Conservation (phyloP, 2,888 invertebrate genomes). For the Drosophila phalerata region DNA sequence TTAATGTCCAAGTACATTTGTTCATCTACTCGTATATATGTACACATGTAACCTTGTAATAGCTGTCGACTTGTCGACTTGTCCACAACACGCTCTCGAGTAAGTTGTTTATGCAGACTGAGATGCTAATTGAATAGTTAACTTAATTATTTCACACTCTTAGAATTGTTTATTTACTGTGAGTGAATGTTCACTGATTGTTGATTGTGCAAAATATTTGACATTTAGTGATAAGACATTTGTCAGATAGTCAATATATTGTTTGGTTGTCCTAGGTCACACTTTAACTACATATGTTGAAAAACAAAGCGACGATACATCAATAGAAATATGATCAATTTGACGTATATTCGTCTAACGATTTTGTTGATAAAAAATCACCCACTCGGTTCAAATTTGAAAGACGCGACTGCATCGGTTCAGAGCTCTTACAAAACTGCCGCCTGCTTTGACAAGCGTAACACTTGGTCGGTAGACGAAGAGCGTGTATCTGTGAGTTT, state of each 20-base stretch:
- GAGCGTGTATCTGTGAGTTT: constrained; percentile 30
- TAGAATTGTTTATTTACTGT: not conserved
- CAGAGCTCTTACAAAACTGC: constrained; percentile 72
- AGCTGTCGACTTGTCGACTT: constrained; percentile 12
- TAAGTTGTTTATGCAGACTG: constrained; percentile 34
- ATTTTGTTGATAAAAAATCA: constrained; percentile 31
- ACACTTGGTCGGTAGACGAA: constrained; percentile 27
- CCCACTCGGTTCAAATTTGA: constrained; percentile 15
- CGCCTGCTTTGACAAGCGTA: constrained; percentile 53
- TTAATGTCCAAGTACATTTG: constrained; percentile 14
- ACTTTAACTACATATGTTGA: constrained; percentile 1
- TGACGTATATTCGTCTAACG: constrained; percentile 27
- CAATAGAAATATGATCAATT: constrained; percentile 40
- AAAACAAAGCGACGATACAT: not conserved
- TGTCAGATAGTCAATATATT: constrained; percentile 1
- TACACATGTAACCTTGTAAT: constrained; percentile 10
- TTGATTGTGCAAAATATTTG: constrained; percentile 5
- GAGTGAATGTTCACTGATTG: constrained; percentile 4
- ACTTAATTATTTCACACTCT: constrained; percentile 24
- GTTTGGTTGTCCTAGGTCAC: constrained; percentile 3
- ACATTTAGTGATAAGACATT: constrained; percentile 5
- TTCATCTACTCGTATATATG: constrained; percentile 2
- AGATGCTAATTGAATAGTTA: constrained; percentile 3
- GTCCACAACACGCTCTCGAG: constrained; percentile 6
- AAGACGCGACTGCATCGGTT: constrained; percentile 69